phyloP scores from a whole-genome alignment of 2,113 vertebrate genomes.

The Nipponia nippon region DNA sequence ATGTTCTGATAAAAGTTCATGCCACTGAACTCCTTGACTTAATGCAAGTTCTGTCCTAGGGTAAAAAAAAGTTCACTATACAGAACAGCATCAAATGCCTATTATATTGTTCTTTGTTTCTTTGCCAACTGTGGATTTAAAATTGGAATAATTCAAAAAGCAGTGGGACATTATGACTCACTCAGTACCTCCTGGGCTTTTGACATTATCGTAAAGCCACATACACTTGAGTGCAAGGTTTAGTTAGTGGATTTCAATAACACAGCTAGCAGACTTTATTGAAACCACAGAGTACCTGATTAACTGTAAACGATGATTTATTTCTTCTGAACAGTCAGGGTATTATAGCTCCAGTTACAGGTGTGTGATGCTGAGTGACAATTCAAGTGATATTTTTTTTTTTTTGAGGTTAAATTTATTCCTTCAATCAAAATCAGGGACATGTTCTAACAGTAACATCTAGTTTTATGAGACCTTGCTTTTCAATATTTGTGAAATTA shows the following conservation, averaged over 20 bases:
- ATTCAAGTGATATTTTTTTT: not conserved
- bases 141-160: slow-evolving; percentile 65
- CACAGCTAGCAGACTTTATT: not conserved
- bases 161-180: slow-evolving; percentile 71
- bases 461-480: not conserved
- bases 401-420: not conserved
- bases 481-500: not conserved
- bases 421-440: not conserved
- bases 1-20: slow-evolving; percentile 59
- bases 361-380: slow-evolving; percentile 4
- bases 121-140: slow-evolving; percentile 67
- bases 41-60: slow-evolving; percentile 7
- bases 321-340: not conserved
- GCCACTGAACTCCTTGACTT: slow-evolving; percentile 46
- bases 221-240: not conserved
- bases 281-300: not conserved
- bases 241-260: slow-evolving; percentile 1
- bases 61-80: slow-evolving; percentile 64
- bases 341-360: not conserved
- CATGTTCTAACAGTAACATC: not conserved
- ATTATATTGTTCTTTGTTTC: slow-evolving; percentile 69
- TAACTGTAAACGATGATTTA: not conserved
- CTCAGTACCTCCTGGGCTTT: slow-evolving; percentile 63
- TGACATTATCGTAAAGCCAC: slow-evolving; percentile 39
- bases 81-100: slow-evolving; percentile 64